phyloP scores from a whole-genome alignment of 2,113 vertebrate genomes.

The Mesembrinibis cayennensis region DNA sequence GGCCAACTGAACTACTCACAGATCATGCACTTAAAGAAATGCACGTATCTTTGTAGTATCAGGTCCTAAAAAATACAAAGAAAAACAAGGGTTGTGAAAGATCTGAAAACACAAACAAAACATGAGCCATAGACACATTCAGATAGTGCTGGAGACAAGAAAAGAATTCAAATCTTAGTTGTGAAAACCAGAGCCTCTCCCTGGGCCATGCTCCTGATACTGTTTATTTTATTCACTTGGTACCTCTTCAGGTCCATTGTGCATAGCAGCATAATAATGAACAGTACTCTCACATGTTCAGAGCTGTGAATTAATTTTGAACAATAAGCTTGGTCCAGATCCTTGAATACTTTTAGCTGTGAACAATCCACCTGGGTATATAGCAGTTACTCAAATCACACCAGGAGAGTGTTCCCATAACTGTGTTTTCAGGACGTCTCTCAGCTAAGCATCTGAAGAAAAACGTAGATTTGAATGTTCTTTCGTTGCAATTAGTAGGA shows the following conservation, averaged over 20 bases:
- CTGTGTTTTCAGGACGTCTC: neutral
- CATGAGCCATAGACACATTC: neutral
- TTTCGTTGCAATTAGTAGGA: neutral
- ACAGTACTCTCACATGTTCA: neutral
- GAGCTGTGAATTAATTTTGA: neutral
- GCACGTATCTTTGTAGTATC: neutral
- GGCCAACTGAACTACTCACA: neutral
- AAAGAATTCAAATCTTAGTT: neutral
- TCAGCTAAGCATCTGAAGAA: neutral
- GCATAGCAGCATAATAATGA: neutral
- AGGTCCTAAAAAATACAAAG: neutral
- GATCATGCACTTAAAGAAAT: neutral
- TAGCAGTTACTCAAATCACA: neutral
- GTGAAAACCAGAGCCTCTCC: neutral
- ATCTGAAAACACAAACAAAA: neutral
- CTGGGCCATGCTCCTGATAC: neutral
- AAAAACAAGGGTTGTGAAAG: neutral
- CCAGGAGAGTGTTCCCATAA: neutral
- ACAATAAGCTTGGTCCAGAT: neutral
- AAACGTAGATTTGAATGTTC: neutral
- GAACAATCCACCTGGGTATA: neutral
- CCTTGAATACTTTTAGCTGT: neutral
- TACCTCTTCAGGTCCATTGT: neutral
- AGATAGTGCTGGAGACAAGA: neutral
- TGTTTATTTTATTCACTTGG: neutral